These are phyloP conservation scores for Intellagama lesueurii DNA, from an alignment of 2,797 vertebrate species.

Conservation along the genomic window DNA sequence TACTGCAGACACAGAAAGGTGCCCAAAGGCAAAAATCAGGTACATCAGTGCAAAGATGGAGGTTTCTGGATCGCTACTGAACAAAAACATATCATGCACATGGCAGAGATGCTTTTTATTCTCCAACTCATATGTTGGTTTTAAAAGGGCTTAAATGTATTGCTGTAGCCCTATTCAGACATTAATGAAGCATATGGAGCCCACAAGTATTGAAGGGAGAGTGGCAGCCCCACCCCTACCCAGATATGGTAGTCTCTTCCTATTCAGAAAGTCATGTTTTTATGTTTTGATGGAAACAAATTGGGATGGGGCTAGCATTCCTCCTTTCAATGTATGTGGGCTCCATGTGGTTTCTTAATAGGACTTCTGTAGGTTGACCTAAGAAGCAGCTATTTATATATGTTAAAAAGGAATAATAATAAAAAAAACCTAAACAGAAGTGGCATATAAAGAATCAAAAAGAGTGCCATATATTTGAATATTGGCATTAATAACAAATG, in stretches of 20 bases:
- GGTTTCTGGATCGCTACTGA: not conserved
- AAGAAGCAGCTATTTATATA: not conserved
- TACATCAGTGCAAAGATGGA: not conserved
- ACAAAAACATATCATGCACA: not conserved
- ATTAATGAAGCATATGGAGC: too few relatives aligned
- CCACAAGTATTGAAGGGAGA: too few relatives aligned
- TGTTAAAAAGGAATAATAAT: not conserved
- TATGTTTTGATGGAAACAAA: too few relatives aligned
- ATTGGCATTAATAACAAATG: not conserved
- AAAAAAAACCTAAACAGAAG: not conserved
- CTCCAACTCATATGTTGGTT: too few relatives aligned
- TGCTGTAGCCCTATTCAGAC: too few relatives aligned
- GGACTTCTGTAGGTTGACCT: not conserved
- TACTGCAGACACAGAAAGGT: not conserved
- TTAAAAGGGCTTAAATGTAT: not conserved
- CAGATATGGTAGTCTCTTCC: too few relatives aligned
- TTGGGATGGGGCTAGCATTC: too few relatives aligned
- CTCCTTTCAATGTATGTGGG: too few relatives aligned
- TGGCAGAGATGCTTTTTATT: too few relatives aligned
- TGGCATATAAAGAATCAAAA: not conserved
- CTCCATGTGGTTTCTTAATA: too few relatives aligned
- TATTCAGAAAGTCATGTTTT: too few relatives aligned
- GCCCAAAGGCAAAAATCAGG: not conserved
- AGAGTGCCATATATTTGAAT: not conserved
- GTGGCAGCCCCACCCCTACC: too few relatives aligned